Percentiles rank a stretch among this genome's conserved stretches.
Evolutionary conservation across 2,797 vertebrate species (phyloP).

Genomic region (Hydrocynus forskahlii): DNA sequence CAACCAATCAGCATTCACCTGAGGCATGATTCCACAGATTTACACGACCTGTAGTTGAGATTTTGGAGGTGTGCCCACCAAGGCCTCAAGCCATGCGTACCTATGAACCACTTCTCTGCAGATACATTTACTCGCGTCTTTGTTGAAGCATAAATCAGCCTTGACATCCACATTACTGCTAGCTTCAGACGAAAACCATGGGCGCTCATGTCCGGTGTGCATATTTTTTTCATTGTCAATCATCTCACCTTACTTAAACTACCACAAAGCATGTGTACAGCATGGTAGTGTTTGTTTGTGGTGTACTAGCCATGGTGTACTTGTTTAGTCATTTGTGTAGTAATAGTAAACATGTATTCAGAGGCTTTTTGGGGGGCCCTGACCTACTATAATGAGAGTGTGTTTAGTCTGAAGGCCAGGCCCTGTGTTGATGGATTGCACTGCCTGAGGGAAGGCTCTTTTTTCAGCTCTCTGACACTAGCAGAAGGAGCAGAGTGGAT

Average conservation of each 20-base stretch:
- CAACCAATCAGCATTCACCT: background rate
- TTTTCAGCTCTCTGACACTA: constrained; percentile 54
- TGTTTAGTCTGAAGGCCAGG: constrained; percentile 69
- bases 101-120: background rate
- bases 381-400: constrained; percentile 68
- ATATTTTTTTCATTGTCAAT: background rate
- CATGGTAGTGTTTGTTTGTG: constrained; percentile 27
- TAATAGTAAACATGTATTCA: constrained; percentile 64
- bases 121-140: background rate
- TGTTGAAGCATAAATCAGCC: background rate
- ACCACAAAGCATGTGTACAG: constrained; percentile 29
- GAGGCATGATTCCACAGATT: background rate
- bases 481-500: constrained; percentile 59
- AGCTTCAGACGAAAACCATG: background rate
- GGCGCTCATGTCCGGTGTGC: background rate
- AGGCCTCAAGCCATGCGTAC: background rate
- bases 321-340: constrained; percentile 60
- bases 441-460: constrained; percentile 58
- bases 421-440: constrained; percentile 64
- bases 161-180: background rate
- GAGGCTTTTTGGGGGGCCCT: constrained; percentile 56
- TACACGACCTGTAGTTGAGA: background rate
- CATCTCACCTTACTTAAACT: constrained; percentile 6
- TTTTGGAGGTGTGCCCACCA: background rate
- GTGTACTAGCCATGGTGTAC: constrained; percentile 39